Conservation (phyloP, 2,113 vertebrate species). For the Capra hircus region DNA sequence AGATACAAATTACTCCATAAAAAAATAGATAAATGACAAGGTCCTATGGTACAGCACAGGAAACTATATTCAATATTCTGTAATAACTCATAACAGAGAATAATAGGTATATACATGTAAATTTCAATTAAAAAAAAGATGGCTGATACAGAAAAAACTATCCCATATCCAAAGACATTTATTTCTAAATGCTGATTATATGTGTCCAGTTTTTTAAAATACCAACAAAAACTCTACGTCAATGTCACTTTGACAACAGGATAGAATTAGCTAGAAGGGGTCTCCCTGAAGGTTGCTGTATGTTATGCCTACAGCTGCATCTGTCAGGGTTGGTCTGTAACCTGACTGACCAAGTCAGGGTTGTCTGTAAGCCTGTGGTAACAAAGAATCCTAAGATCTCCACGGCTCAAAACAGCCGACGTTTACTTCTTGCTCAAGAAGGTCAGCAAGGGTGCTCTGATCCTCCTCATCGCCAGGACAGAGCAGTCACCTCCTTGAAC, state of each 20-base stretch:
- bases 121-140: neutral
- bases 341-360: neutral
- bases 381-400: neutral
- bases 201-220: neutral
- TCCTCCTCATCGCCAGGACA: neutral
- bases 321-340: neutral
- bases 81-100: neutral
- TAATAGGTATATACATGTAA: neutral
- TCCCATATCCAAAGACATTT: neutral
- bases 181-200: neutral
- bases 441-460: neutral
- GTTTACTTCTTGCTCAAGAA: neutral
- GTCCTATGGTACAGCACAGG: neutral
- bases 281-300: neutral
- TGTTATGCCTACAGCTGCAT: neutral
- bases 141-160: neutral
- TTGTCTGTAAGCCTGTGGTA: neutral
- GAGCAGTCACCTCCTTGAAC: neutral
- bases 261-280: neutral
- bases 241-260: neutral
- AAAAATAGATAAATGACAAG: neutral
- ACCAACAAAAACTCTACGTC: neutral
- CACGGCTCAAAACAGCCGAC: neutral
- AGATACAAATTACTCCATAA: neutral
- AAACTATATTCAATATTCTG: neutral